phyloP scores from a whole-genome alignment of 2,797 vertebrate species.

The Pseudocheirus occidentalis region DNA sequence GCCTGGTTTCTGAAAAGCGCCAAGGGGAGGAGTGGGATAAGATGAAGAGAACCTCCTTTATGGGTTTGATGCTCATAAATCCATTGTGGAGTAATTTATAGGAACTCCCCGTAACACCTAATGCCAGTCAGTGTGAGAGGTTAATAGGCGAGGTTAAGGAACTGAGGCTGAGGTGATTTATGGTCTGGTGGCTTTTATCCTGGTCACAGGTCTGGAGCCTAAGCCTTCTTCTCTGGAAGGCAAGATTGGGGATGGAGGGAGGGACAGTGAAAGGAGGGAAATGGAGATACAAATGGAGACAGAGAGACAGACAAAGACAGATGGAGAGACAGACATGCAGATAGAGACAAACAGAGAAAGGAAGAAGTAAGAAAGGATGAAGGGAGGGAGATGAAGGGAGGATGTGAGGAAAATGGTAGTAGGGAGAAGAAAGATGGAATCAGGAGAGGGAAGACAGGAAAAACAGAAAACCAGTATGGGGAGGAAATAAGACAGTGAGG shows the following conservation, averaged over 20 bases:
- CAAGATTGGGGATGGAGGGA: too few relatives aligned
- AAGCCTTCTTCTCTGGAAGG: constrained; percentile 72
- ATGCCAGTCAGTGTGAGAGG: constrained; percentile 86
- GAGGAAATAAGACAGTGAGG: background rate
- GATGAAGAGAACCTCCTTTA: constrained; percentile 70
- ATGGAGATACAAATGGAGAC: background rate
- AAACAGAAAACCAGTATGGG: background rate
- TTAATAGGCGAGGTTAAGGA: constrained; percentile 89
- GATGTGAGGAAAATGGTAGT: too few relatives aligned
- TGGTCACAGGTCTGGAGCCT: constrained; percentile 77
- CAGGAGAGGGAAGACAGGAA: background rate
- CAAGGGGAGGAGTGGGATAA: constrained; percentile 44
- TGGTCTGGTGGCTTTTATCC: constrained; percentile 82
- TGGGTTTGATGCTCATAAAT: constrained; percentile 84
- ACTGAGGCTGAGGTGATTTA: constrained; percentile 86
- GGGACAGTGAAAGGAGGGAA: too few relatives aligned
- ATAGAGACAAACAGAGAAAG: background rate
- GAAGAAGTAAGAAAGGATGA: background rate
- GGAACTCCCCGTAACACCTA: constrained; percentile 82
- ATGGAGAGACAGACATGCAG: background rate
- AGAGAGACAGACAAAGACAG: background rate
- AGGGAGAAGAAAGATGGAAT: background rate
- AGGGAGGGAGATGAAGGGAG: background rate
- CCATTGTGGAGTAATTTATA: constrained; percentile 84
- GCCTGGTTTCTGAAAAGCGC: constrained; percentile 67